Base-by-base conservation (phyloP, 2,797 vertebrate species). In the Craterocephalus amniculus region DNA sequence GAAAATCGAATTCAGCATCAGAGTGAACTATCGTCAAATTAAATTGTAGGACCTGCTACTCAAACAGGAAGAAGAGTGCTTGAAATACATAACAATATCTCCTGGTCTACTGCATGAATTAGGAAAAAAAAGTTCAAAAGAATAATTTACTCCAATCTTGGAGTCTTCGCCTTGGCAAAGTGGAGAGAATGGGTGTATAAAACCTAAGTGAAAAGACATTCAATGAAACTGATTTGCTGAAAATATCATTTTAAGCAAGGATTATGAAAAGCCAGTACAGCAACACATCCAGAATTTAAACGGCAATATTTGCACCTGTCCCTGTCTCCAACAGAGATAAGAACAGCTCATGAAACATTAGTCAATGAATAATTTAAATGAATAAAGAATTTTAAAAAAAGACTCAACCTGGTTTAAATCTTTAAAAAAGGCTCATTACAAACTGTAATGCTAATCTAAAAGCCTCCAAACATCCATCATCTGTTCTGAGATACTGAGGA, bases 361-460 rank as follows among this genome's bases (percentile, higher is more conserved):
- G 10, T 9, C 3, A 45, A 45, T n/a, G 43, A 45, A n/a, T 45
- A 20, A 43, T 43, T 43, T 18, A 43, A 20, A 43, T 43, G 40
- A 43, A 20, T 43, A 43, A 43, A 43, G 40, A 43, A 31, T 31
- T 31, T 20, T 18, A 43, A 18, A 20, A 45, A 34, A 32, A 7
- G 12, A 62, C 0, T 22, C 24, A 10, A 16, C 14, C 2, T 22
- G 32, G 3, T 49, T 62, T 62, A 52, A 13, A 16, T 27, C 12
- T 52, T 16, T 3, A 54, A 20, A 27, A 54, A 7, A 54, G 24
- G 24, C 13, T 27, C 13, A 54, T 8, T 38, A 2, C 35, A 57
- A 57, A 35, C 31, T 7, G 12, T 59, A 59, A 70, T 40, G 57
- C 32, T 38, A 36, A 59, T 63, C 32, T 56, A 34, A 60, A 64